A percentile compares a stretch with the other conserved stretches of the same genome.
Evolutionary conservation across 1,140 invertebrate genomes (phyloP).

Genomic region (Plutomurus gul): DNA sequence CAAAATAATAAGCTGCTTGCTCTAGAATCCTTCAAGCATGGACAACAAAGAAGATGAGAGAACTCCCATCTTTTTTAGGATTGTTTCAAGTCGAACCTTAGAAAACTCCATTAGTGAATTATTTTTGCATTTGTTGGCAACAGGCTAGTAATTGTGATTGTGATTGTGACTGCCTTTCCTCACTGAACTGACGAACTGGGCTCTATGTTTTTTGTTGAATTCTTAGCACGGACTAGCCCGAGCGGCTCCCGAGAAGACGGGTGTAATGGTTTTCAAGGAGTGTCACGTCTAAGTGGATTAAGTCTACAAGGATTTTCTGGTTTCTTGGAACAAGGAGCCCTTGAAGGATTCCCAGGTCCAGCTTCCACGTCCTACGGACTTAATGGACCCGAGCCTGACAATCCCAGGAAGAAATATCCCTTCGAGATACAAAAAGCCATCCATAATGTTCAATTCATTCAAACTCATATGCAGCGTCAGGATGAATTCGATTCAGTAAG

Average conservation of each 20-base stretch:
- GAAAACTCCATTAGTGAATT: neutral
- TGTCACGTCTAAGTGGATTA: conserved; percentile 52
- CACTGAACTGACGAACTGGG: neutral
- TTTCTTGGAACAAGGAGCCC: conserved; percentile 53
- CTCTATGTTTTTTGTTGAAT: too few species aligned
- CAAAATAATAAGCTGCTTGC: neutral
- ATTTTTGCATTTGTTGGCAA: conserved; percentile 1
- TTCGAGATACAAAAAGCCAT: conserved; percentile 91
- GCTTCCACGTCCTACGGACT: conserved; percentile 51
- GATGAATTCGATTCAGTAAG: conserved; percentile 91
- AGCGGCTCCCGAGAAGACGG: conserved; percentile 50
- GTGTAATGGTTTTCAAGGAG: conserved; percentile 54
- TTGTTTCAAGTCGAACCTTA: too few species aligned
- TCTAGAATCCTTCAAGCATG: too few species aligned
- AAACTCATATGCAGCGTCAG: conserved; percentile 88
- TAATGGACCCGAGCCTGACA: conserved; percentile 49
- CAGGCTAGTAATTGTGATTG: neutral
- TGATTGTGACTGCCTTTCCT: neutral
- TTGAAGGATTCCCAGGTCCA: conserved; percentile 59
- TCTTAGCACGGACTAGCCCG: conserved; percentile 44
- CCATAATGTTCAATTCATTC: conserved; percentile 93
- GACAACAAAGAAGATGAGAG: too few species aligned
- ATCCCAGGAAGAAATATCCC: conserved; percentile 76
- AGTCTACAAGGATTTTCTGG: conserved; percentile 54
- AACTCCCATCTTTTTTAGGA: too few species aligned